Evolutionary conservation across 2,113 vertebrate species (phyloP).

Genomic region (Saguinus midas): DNA sequence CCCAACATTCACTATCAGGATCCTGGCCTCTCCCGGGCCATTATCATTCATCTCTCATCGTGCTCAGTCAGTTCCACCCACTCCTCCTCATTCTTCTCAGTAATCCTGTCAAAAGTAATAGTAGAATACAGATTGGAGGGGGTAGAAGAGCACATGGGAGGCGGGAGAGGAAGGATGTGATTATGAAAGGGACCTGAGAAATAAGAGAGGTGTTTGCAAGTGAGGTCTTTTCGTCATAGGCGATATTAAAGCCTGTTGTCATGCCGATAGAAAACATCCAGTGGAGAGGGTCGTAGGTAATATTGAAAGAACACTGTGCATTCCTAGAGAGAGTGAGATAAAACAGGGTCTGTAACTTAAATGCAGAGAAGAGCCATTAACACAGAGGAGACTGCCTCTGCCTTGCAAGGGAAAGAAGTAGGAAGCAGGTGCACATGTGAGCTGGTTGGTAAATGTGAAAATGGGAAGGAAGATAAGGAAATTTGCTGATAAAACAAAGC

Average conservation of each 20-base stretch:
- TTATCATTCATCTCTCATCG: not conserved
- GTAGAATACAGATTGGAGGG: not conserved
- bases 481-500: not conserved
- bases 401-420: not conserved
- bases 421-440: not conserved
- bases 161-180: not conserved
- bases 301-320: not conserved
- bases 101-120: constrained; percentile 46
- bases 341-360: not conserved
- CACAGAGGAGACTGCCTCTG: not conserved
- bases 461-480: not conserved
- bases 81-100: constrained; percentile 32
- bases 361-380: not conserved
- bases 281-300: not conserved
- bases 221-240: not conserved
- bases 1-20: not conserved
- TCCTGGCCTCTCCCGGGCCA: not conserved
- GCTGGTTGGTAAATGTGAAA: not conserved
- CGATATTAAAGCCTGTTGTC: not conserved
- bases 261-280: no score
- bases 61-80: constrained; percentile 53
- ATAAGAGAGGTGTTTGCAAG: not conserved
- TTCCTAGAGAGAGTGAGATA: not conserved
- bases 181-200: not conserved
- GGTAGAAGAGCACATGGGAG: not conserved